These are phyloP conservation scores for Speoplatyrhinus poulsoni DNA, from an alignment of 2,113 vertebrate genomes.

Conservation along the genomic window DNA sequence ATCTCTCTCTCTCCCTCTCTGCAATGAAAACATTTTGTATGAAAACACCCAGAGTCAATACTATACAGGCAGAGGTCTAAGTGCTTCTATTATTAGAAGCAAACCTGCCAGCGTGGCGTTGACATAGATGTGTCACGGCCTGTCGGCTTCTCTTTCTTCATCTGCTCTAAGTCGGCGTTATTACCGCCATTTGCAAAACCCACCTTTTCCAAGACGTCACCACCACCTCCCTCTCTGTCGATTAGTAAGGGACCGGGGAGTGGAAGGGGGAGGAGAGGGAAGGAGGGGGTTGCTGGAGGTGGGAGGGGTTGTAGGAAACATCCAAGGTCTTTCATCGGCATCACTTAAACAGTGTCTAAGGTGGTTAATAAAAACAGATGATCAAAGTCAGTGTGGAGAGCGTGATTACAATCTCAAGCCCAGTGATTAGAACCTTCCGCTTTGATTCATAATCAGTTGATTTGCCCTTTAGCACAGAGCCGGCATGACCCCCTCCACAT, in stretches of 20 bases:
- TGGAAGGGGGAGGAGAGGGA: not conserved
- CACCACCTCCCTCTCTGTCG: no score
- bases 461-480: conserved; percentile 32
- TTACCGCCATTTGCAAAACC: no score
- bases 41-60: conserved; percentile 5
- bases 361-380: conserved; percentile 3
- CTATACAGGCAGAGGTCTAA: conserved; percentile 25
- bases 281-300: no score
- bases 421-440: conserved; percentile 40
- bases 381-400: conserved; percentile 32
- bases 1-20: not conserved
- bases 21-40: conserved; percentile 20
- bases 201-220: no score
- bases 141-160: conserved; percentile 21
- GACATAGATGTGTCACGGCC: conserved; percentile 58
- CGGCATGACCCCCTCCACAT: conserved; percentile 16
- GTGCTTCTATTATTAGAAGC: conserved; percentile 42
- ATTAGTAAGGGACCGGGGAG: no score
- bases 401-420: conserved; percentile 31
- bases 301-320: conserved; percentile 13
- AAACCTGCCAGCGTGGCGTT: conserved; percentile 34
- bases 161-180: no score
- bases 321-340: conserved; percentile 34
- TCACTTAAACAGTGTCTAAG: conserved; percentile 21
- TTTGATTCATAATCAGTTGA: conserved; percentile 55